Conservation (phyloP, 2,888 invertebrate genomes). For the Callosobruchus maculatus region DNA sequence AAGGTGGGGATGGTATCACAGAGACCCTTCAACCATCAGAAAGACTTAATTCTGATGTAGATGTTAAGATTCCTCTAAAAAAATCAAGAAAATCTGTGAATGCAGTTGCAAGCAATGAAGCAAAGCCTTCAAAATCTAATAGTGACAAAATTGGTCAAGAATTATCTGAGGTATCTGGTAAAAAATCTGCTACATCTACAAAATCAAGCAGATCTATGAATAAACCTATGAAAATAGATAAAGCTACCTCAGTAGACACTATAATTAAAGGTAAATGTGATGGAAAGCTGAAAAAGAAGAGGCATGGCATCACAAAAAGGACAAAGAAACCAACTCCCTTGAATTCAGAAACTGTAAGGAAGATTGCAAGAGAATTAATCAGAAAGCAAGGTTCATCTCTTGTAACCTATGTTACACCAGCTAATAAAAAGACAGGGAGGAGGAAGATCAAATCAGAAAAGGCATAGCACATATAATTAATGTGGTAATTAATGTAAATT, state of each 20-base stretch:
- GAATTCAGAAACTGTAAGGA: slow-evolving; percentile 20
- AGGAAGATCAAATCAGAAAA: not conserved
- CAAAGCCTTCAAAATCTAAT: not conserved
- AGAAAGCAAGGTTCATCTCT: slow-evolving; percentile 24
- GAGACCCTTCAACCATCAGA: not conserved
- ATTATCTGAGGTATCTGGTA: not conserved
- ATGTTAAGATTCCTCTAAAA: slow-evolving; percentile 9
- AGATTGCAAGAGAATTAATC: slow-evolving; percentile 27
- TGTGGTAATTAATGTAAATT: not conserved
- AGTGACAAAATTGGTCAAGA: not conserved
- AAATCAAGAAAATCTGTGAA: slow-evolving; percentile 9
- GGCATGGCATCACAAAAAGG: slow-evolving; percentile 9
- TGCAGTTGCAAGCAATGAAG: not conserved
- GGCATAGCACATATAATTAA: not conserved
- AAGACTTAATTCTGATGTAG: slow-evolving; percentile 13
- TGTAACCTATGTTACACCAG: slow-evolving; percentile 11
- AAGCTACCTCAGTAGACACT: slow-evolving; percentile 4
- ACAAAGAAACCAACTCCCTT: slow-evolving; percentile 15
- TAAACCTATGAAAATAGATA: slow-evolving; percentile 1
- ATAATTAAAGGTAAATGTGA: slow-evolving; percentile 10
- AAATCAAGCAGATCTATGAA: slow-evolving; percentile 1
- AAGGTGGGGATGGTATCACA: not conserved
- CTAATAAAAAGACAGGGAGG: slow-evolving; percentile 13
- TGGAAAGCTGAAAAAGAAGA: slow-evolving; percentile 7
- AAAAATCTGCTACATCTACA: not conserved